Percentiles rank a stretch among this genome's conserved stretches.
phyloP scores from a whole-genome alignment of 2,888 invertebrate genomes.

The Dicycla oo region DNA sequence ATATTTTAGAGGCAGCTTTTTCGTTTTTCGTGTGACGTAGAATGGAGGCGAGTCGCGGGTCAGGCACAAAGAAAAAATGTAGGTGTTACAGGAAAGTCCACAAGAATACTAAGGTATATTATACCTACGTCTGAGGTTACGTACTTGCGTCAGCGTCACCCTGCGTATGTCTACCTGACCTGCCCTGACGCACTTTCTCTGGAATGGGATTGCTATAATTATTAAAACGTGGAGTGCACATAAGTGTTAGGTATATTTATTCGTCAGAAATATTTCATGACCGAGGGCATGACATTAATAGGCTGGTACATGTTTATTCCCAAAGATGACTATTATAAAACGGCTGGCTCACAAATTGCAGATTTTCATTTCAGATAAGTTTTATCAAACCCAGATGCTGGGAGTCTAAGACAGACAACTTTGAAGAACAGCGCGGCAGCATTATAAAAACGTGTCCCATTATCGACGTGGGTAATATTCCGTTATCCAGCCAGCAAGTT shows the following conservation, averaged over 20 bases:
- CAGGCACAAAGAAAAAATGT: constrained; percentile 8
- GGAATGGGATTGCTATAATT: constrained; percentile 25
- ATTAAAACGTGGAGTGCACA: neutral
- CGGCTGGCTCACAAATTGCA: neutral
- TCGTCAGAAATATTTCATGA: constrained; percentile 1
- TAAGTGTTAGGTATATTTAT: neutral
- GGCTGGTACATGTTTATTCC: neutral
- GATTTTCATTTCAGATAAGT: neutral
- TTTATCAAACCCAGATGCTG: neutral
- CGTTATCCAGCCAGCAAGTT: neutral
- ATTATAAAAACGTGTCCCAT: neutral
- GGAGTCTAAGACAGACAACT: neutral
- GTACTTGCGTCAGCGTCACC: neutral
- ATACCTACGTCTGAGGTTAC: neutral
- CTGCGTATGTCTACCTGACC: constrained; percentile 8
- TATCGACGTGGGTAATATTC: neutral
- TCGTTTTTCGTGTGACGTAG: constrained; percentile 38
- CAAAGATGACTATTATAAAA: neutral
- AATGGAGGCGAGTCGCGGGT: constrained; percentile 39
- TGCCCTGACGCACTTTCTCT: constrained; percentile 17
- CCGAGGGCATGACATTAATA: too few species aligned
- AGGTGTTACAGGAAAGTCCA: constrained; percentile 33
- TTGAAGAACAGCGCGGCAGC: neutral
- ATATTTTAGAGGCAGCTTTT: constrained; percentile 18
- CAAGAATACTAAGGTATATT: neutral